Percentiles rank a stretch among this genome's conserved stretches.
Evolutionary conservation across 2,113 vertebrate species (phyloP).

Genomic region (Protomyctophum bolini): DNA sequence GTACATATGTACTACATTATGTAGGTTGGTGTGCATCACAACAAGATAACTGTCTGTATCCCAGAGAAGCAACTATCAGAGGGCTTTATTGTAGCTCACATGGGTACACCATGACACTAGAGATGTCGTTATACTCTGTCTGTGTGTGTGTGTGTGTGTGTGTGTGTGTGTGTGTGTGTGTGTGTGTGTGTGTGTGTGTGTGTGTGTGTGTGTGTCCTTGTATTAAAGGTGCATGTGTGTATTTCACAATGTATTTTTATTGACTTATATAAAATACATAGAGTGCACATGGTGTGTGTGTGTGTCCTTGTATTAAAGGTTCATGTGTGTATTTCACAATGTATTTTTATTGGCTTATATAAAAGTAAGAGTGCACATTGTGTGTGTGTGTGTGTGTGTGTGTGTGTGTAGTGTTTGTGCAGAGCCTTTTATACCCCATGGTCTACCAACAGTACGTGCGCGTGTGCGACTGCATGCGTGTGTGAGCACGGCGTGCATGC

Average conservation of each 20-base stretch:
- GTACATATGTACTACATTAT: neutral
- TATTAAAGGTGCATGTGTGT: too few relatives aligned
- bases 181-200: neutral
- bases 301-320: neutral
- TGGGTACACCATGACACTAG: neutral
- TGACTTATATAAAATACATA: too few relatives aligned
- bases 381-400: conserved; percentile 12
- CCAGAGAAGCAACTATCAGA: neutral
- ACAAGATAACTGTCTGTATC: neutral
- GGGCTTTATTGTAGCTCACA: neutral
- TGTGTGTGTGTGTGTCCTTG: neutral
- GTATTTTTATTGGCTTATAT: too few relatives aligned
- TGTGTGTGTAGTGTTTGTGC: neutral
- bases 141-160: conserved; percentile 2
- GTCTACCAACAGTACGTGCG: neutral
- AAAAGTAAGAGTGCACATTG: neutral
- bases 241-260: too few relatives aligned
- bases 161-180: neutral
- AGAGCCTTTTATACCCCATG: neutral
- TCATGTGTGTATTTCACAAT: too few relatives aligned
- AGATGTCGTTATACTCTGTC: neutral
- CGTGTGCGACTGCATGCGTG: too few relatives aligned
- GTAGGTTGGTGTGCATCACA: neutral
- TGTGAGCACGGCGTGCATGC: too few relatives aligned
- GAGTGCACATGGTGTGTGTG: neutral